phyloP scores from a whole-genome alignment of 2,888 invertebrate species.

The Limnephilus marmoratus region DNA sequence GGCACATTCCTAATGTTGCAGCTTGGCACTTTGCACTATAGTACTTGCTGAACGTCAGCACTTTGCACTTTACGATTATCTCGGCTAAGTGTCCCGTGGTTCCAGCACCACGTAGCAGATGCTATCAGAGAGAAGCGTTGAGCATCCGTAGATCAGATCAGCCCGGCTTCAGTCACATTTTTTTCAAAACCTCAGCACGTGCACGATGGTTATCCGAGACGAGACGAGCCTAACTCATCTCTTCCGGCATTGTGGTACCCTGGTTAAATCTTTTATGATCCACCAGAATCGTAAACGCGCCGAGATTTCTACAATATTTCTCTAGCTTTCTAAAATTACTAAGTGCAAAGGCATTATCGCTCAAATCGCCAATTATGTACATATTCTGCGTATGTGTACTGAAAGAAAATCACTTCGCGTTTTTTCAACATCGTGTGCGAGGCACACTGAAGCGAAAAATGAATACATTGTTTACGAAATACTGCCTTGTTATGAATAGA shows the following conservation, averaged over 20 bases:
- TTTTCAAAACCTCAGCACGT: slow-evolving; percentile 47
- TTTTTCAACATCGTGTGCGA: slow-evolving; percentile 16
- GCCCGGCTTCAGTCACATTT: slow-evolving; percentile 50
- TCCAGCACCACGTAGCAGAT: slow-evolving; percentile 53
- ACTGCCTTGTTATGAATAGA: not conserved
- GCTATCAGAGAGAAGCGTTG: slow-evolving; percentile 49
- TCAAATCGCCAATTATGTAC: slow-evolving; percentile 16
- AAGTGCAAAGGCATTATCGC: not conserved
- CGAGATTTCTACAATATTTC: not conserved
- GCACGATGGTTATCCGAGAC: slow-evolving; percentile 52
- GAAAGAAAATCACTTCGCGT: not conserved
- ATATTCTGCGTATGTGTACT: not conserved
- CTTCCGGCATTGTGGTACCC: slow-evolving; percentile 53
- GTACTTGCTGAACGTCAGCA: slow-evolving; percentile 39
- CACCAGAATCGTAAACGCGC: not conserved
- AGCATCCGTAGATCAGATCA: slow-evolving; percentile 52
- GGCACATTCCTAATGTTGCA: not conserved
- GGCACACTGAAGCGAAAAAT: not conserved
- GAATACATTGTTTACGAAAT: slow-evolving; percentile 23
- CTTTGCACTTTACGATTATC: slow-evolving; percentile 39
- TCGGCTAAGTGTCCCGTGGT: slow-evolving; percentile 53
- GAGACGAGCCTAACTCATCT: slow-evolving; percentile 24
- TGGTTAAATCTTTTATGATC: not conserved
- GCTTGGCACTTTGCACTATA: not conserved
- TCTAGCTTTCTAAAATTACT: slow-evolving; percentile 26